Base-by-base conservation (phyloP, 1,140 invertebrate species). In the Gryllus bimaculatus region DNA sequence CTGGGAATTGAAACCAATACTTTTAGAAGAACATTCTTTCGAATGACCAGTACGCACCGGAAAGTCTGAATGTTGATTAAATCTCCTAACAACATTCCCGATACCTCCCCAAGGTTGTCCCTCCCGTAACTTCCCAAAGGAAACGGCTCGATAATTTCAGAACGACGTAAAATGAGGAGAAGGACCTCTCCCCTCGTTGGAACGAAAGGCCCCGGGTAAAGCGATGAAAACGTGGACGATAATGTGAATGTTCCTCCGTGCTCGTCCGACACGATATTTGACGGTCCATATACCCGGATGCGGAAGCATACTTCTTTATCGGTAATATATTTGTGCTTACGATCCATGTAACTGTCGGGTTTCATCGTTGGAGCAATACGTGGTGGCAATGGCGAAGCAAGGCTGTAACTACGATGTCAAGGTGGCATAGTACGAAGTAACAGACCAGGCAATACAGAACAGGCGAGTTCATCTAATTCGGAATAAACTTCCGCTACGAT, bases 41-140 rank as follows among this genome's bases (percentile, higher is more conserved):
- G 18, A 66, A 66, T 66, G 54, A 66, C 54, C 54, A 66, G 54
- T 66, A 66, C 54, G 54, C 54, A 66, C 54, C 10, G 54, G 18
- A 18, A 66, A 66, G 54, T 66, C 54, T 66, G 54, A 66, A 66
- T 66, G 54, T 66, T 66, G 54, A 66, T 66, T 66, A 66, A 66
- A 66, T 66, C 54, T 66, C 18, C 18, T 66, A 66, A 66, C 54
- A 18, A 66, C 18, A 66, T 66, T 18, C 18, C 54, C 54, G 54
- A 66, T 66, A 66, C 54, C 18, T 66, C 18, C 54, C 10, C 54
- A 39, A 39, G 26, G 26, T 39, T 39, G 26, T 66, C 54, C 10
- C 54, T 18, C 18, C 18, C 54, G 18, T 66, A 10, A 18, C 18
- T 66, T 7, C 54, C 26, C 54, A 18, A 18, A 18, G 54, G 18